phyloP scores from a whole-genome alignment of 2,797 vertebrate species.

The Leptatherina wallacei region DNA sequence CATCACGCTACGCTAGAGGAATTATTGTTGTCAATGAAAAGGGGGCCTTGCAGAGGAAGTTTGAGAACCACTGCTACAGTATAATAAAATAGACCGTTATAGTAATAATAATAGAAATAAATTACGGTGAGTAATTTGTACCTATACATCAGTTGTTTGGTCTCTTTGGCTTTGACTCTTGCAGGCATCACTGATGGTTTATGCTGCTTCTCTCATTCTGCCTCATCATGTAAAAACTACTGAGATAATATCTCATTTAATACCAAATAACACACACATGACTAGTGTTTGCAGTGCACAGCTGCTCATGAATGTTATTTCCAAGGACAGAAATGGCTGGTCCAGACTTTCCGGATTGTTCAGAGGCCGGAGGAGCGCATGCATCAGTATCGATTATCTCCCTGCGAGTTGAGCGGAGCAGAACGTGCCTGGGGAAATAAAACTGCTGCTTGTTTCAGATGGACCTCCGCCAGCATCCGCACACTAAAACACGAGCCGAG shows the following conservation, averaged over 20 bases:
- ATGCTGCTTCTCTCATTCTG: neutral
- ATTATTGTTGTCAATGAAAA: too few species aligned
- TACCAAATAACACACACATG: neutral
- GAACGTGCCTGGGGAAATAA: constrained; percentile 62
- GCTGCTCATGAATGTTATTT: constrained; percentile 1
- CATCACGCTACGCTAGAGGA: too few species aligned
- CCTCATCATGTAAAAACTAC: neutral
- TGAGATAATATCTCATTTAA: neutral
- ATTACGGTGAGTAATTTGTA: too few species aligned
- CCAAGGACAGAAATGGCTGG: constrained; percentile 32
- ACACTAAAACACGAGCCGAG: neutral
- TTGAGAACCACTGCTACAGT: too few species aligned
- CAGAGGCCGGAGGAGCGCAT: constrained; percentile 22
- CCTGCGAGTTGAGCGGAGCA: constrained; percentile 36
- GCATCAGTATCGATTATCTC: constrained; percentile 68
- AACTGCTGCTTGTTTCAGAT: constrained; percentile 25
- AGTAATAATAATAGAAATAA: too few species aligned
- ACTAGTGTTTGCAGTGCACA: neutral
- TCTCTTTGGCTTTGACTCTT: neutral
- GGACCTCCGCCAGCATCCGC: constrained; percentile 7
- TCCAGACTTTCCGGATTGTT: constrained; percentile 20
- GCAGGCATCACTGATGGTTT: neutral
- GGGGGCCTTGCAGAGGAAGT: too few species aligned
- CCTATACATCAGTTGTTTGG: too few species aligned
- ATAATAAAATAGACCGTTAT: too few species aligned